Evolutionary conservation across 2,888 invertebrate species (phyloP).

Genomic region (Cantharis rustica): DNA sequence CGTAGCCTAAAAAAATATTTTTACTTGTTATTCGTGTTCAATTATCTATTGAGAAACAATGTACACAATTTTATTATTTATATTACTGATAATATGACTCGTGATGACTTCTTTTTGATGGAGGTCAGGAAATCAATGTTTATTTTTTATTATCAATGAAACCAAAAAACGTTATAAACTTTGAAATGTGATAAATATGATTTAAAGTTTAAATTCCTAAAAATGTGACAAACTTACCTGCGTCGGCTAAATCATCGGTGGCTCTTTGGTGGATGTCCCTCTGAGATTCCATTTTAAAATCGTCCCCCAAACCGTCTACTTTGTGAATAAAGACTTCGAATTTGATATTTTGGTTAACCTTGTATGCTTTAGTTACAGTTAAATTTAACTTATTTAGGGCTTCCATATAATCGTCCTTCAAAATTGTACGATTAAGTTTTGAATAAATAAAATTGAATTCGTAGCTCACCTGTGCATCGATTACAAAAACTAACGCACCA

Average conservation of each 20-base stretch:
- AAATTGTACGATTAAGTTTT: background rate
- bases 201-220: background rate
- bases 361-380: slow-evolving; percentile 93
- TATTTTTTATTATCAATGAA: background rate
- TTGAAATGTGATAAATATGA: too few relatives aligned
- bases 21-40: background rate
- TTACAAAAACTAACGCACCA: slow-evolving; percentile 97
- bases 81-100: background rate
- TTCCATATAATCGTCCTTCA: slow-evolving; percentile 93
- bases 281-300: slow-evolving; percentile 99
- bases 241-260: slow-evolving; percentile 91
- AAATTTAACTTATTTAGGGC: slow-evolving; percentile 90
- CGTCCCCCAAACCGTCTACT: slow-evolving; percentile 98
- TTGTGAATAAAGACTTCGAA: slow-evolving; percentile 99
- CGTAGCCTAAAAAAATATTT: slow-evolving; percentile 60
- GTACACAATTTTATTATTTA: background rate
- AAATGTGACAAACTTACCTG: slow-evolving; percentile 64
- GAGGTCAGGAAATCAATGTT: background rate
- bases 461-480: slow-evolving; percentile 83
- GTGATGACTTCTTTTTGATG: background rate
- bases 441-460: background rate
- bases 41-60: background rate
- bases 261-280: slow-evolving; percentile 97
- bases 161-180: background rate
- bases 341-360: slow-evolving; percentile 94